These are phyloP conservation scores for Chrysina gloriosa DNA, from an alignment of 2,888 invertebrate genomes.

Conservation along the genomic window DNA sequence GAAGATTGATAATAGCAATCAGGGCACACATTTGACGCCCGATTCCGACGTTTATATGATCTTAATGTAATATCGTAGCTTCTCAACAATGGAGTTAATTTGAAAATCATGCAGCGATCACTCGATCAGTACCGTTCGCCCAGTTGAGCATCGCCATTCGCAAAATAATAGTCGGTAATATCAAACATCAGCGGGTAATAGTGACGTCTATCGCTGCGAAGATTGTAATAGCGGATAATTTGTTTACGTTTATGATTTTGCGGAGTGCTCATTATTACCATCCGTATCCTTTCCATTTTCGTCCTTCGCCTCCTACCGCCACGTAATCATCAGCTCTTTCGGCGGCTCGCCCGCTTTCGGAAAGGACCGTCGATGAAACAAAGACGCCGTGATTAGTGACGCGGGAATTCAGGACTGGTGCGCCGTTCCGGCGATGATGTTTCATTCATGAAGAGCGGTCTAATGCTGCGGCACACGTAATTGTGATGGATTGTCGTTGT, in stretches of 20 bases:
- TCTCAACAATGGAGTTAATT: no score
- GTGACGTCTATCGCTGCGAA: slow-evolving; percentile 17
- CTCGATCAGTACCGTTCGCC: no score
- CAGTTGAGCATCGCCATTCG: no score
- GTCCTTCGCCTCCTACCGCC: neutral
- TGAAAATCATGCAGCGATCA: neutral
- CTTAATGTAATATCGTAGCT: no score
- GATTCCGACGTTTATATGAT: no score
- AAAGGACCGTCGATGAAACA: slow-evolving; percentile 1
- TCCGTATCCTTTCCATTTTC: neutral
- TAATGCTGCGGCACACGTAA: slow-evolving; percentile 26
- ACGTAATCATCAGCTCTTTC: neutral
- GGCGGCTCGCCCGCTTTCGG: neutral
- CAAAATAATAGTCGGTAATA: neutral
- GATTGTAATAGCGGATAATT: slow-evolving; percentile 20
- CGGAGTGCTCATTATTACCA: slow-evolving; percentile 2
- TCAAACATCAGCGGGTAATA: slow-evolving; percentile 1
- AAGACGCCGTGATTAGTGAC: neutral
- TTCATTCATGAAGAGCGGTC: slow-evolving; percentile 6
- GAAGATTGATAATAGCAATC: no score
- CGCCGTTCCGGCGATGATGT: neutral
- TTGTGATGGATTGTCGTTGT: slow-evolving; percentile 2
- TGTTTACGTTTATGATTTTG: slow-evolving; percentile 15
- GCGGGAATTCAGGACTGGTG: neutral
- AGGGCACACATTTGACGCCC: no score